phyloP scores from a whole-genome alignment of 2,888 invertebrate genomes.

The Pycnomerus fuliginosus region DNA sequence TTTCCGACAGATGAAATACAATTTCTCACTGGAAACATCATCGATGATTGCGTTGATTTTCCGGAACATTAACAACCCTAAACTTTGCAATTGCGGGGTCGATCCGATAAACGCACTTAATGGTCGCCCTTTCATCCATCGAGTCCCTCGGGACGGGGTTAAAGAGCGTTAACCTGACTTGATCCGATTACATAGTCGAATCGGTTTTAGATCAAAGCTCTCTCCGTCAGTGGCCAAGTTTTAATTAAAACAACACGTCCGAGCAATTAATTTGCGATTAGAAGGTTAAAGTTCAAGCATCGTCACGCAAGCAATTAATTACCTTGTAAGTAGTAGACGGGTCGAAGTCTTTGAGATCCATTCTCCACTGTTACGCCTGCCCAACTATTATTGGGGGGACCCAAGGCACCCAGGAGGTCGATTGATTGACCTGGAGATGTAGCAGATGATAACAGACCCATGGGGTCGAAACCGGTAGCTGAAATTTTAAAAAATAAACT shows the following conservation, averaged over 20 bases:
- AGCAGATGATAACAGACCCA: constrained; percentile 48
- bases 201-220: constrained; percentile 28
- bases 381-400: constrained; percentile 74
- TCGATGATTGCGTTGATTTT: constrained; percentile 14
- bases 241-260: constrained; percentile 20
- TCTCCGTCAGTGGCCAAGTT: constrained; percentile 11
- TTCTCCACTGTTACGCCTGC: constrained; percentile 67
- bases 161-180: constrained; percentile 32
- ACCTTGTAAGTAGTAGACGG: constrained; percentile 76
- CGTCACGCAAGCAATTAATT: constrained; percentile 29
- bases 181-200: constrained; percentile 32
- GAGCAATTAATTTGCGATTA: constrained; percentile 3
- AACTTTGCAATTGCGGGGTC: constrained; percentile 13
- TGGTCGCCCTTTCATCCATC: constrained; percentile 9
- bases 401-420: constrained; percentile 77
- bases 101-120: constrained; percentile 11
- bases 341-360: constrained; percentile 67
- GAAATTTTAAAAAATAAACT: constrained; percentile 49
- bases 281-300: not conserved
- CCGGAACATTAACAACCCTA: constrained; percentile 17
- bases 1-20: too few species aligned
- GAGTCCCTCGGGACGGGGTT: constrained; percentile 15
- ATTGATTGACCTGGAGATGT: constrained; percentile 55
- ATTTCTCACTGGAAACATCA: too few species aligned
- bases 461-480: constrained; percentile 61